Evolutionary conservation across 2,797 vertebrate species (phyloP), one percentile per base, ranked within the genome.

Genomic region (Mallotus villosus): DNA sequence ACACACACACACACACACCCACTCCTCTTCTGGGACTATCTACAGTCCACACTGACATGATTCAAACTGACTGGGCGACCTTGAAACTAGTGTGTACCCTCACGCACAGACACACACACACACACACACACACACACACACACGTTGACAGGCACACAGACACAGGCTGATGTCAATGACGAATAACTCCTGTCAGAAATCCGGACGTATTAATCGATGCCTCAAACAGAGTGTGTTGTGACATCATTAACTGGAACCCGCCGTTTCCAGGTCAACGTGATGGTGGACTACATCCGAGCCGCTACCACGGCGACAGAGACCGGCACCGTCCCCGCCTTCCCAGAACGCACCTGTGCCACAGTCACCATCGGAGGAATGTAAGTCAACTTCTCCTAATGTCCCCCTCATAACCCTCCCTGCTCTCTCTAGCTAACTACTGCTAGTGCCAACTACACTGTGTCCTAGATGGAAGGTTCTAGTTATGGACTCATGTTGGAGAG

Each of bases 341-440:
- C 97, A 41, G 97, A 99, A 79, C 96, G 97, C 72, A 99, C 97
- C 67, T 99, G 97, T 74, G 96, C 97, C 67, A 99, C 97, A 2
- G 95, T 99, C 67, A 95, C 95, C 81, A 99, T 98, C 2, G 96
- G 97, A 37, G 97, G 97, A 73, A 97, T 99, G 97, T 98, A 87
- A 98, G 97, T 95, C 68, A 29, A 8, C 11, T 21, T 3, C 37
- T 49, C 46, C 46, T 6, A 12, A 8, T 17, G 46, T 12, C 2
- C 6, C 32, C 37, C 29, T 24, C 9, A 21, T 41, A 1, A 1
- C n/a, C 2, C n/a, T n/a, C 3, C 7, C 3, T 3, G 9, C n/a
- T 16, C 12, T 17, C 22, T 11, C 11, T 2, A 32, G 4, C 4
- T 32, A 32, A 32, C 32, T 32, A 7, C 32, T 32, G 32, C 32